These are phyloP conservation scores for Cremastinae sp. DNA, from an alignment of 2,888 invertebrate species.

Conservation along the genomic window DNA sequence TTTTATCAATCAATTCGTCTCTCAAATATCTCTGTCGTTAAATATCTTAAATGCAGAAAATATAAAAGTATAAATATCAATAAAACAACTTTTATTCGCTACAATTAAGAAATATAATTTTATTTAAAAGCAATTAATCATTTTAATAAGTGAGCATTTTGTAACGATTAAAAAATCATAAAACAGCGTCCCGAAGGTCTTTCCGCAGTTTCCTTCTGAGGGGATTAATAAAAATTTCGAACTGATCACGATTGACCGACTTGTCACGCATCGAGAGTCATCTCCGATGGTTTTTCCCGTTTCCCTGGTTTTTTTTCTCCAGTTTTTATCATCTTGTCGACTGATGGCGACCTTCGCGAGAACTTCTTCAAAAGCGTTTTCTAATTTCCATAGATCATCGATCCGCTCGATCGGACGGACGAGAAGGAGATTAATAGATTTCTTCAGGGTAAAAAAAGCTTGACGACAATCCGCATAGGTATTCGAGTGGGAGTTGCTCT, in stretches of 20 bases:
- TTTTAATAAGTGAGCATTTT: neutral
- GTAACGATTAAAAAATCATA: constrained; percentile 15
- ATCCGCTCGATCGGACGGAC: constrained; percentile 60
- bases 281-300: constrained; percentile 32
- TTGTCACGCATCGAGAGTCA: constrained; percentile 68
- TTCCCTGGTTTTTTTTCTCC: constrained; percentile 40
- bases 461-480: constrained; percentile 42
- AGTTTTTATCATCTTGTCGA: constrained; percentile 14
- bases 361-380: constrained; percentile 53
- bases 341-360: constrained; percentile 55
- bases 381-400: constrained; percentile 56
- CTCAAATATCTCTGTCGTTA: too few relatives aligned
- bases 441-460: constrained; percentile 23
- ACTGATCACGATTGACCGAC: constrained; percentile 63
- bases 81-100: too few relatives aligned
- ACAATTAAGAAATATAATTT: too few relatives aligned
- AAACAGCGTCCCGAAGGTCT: constrained; percentile 15
- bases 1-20: too few relatives aligned
- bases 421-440: constrained; percentile 53
- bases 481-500: constrained; percentile 42
- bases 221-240: constrained; percentile 33
- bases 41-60: too few relatives aligned
- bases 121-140: too few relatives aligned
- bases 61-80: too few relatives aligned
- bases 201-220: constrained; percentile 6